These are phyloP conservation scores for Hafferia zeledoni DNA, from an alignment of 2,797 vertebrate genomes.

Conservation along the genomic window DNA sequence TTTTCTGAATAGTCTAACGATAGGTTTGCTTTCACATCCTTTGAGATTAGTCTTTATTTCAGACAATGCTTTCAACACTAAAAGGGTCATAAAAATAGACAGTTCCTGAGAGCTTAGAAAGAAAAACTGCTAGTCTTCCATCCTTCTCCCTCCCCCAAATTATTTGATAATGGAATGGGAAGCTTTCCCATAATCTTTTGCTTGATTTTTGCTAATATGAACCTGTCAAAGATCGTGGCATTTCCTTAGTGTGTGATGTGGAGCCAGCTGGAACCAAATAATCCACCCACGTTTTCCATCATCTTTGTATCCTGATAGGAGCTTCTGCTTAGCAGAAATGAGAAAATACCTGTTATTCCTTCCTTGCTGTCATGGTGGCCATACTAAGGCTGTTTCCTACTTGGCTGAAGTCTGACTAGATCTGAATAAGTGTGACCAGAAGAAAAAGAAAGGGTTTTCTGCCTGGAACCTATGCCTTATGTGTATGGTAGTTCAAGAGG, in stretches of 20 bases:
- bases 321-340: conserved; percentile 35
- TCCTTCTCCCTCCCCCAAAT: conserved; percentile 58
- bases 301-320: conserved; percentile 30
- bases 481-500: not conserved
- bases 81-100: conserved; percentile 63
- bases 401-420: not conserved
- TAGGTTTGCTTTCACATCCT: conserved; percentile 42
- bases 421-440: not conserved
- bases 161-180: conserved; percentile 64
- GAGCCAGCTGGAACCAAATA: conserved; percentile 61
- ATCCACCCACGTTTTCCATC: conserved; percentile 44
- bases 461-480: not conserved
- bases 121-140: conserved; percentile 37
- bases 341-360: conserved; percentile 45
- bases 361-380: conserved; percentile 18
- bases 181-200: conserved; percentile 58
- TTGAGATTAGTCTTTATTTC: conserved; percentile 60
- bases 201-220: conserved; percentile 64
- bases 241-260: conserved; percentile 47
- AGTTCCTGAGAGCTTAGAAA: conserved; percentile 55
- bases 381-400: not conserved
- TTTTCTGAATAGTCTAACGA: conserved; percentile 39
- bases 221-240: conserved; percentile 56
- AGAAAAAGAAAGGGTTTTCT: conserved; percentile 18
- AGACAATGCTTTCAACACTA: conserved; percentile 61